Percentiles rank a stretch among this genome's conserved stretches.
phyloP scores from a whole-genome alignment of 2,797 vertebrate species.

The Takifugu ocellatus region DNA sequence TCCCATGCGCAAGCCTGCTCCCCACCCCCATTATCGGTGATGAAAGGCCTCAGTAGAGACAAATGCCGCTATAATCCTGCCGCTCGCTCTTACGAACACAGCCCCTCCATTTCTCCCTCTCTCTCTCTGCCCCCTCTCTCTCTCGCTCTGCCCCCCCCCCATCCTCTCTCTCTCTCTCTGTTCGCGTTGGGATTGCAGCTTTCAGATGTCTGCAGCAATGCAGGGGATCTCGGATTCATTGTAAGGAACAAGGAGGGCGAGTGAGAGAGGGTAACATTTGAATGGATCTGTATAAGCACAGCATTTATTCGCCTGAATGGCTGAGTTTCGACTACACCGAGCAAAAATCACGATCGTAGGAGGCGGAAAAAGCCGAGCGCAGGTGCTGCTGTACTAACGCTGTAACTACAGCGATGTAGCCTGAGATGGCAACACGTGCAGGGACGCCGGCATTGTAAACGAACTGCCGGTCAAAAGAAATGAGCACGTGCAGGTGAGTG shows the following conservation, averaged over 20 bases:
- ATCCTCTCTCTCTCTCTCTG: constrained; percentile 7
- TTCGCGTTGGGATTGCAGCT: constrained; percentile 51
- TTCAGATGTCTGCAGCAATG: constrained; percentile 66
- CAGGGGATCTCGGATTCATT: constrained; percentile 55
- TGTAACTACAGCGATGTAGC: constrained; percentile 1
- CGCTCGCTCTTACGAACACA: constrained; percentile 8
- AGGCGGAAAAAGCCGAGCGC: not conserved
- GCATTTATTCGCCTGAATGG: too few species aligned
- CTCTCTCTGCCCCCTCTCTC: constrained; percentile 7
- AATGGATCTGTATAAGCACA: not conserved
- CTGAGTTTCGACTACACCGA: not conserved
- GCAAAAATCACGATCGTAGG: not conserved
- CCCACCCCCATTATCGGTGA: constrained; percentile 48
- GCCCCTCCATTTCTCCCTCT: constrained; percentile 5
- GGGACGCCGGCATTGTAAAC: constrained; percentile 37
- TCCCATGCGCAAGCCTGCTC: constrained; percentile 24
- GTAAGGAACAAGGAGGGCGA: constrained; percentile 35
- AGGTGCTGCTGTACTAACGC: not conserved
- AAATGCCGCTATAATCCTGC: constrained; percentile 48
- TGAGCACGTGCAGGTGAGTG: constrained; percentile 46
- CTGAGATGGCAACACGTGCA: constrained; percentile 9
- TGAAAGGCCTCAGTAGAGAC: constrained; percentile 53
- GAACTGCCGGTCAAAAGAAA: constrained; percentile 21
- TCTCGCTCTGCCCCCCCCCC: constrained; percentile 10
- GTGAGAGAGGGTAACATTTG: not conserved